Evolutionary conservation across 2,797 vertebrate genomes (phyloP).

Genomic region (Phalloptychus januarius): DNA sequence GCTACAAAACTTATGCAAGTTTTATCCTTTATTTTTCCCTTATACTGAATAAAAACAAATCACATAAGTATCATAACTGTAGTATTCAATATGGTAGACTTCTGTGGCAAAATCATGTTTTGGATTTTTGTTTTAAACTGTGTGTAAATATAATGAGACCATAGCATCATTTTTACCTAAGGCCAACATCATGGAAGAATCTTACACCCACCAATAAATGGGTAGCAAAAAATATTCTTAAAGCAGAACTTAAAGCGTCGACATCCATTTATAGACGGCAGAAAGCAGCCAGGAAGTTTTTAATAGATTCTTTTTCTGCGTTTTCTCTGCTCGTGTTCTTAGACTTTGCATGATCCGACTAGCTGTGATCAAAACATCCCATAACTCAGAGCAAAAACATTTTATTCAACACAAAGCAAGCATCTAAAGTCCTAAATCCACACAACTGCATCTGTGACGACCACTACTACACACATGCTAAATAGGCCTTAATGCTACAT

Average conservation of each 20-base stretch:
- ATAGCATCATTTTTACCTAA: neutral
- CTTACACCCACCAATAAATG: neutral
- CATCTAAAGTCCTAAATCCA: neutral
- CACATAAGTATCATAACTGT: neutral
- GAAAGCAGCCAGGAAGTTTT: neutral
- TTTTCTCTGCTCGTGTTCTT: neutral
- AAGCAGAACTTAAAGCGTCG: neutral
- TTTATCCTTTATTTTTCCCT: neutral
- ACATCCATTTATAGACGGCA: neutral
- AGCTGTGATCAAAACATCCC: constrained; percentile 7
- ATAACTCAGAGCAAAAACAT: neutral
- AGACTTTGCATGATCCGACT: neutral
- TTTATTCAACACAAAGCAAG: neutral
- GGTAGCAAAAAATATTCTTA: neutral
- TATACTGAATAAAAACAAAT: neutral
- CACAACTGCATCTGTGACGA: neutral
- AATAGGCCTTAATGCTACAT: constrained; percentile 2
- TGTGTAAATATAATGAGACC: neutral
- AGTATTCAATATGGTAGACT: neutral
- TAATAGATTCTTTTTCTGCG: neutral
- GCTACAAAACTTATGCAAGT: neutral
- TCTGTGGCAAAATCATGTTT: neutral
- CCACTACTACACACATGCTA: neutral
- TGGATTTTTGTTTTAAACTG: neutral
- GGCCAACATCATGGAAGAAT: neutral